Evolutionary conservation across 2,113 vertebrate species (phyloP), one percentile per base, ranked within the genome.

Genomic region (Tenrec ecaudatus): DNA sequence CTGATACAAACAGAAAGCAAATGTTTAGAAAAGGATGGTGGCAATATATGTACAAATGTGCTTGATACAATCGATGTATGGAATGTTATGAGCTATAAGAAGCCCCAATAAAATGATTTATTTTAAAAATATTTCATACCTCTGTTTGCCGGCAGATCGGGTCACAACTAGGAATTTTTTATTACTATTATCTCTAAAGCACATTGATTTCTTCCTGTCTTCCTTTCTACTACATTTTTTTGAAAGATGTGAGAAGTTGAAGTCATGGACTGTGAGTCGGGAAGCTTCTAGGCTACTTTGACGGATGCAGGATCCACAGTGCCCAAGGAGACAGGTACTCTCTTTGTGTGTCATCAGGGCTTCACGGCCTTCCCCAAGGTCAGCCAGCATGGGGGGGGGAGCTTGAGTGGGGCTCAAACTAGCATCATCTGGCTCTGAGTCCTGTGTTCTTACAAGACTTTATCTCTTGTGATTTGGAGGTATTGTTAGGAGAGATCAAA

Each of bases 151-250:
- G 80, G 36, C n/a, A 43, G 38, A 64, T 15, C 43, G 29, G 79
- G 20, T 92, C 43, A 88, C n/a, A 86, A 31, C 20, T 43, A 62
- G 75, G 25, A 91, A 77, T 90, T 17, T 38, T 85, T 73, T 19
- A 6, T 90, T 40, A 78, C 10, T 69, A 2, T 62, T 60, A 10
- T 36, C 38, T 91, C 43, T 57, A 93, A 33, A 82, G 15, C 5
- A 43, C 33, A 40, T 93, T 27, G n/a, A 6, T 66, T 80, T 20
- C 43, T 75, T 90, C 31, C n/a, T n/a, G 77, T 9, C 29, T 80
- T 77, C 33, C 23, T 57, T 88, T 71, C 69, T 93, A n/a, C 12
- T 33, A 83, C 25, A 62, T 25, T 82, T 27, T 91, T 82, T 43
- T 22, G 92, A 90, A 40, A 92, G 77, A 40, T 4, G 23, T 10